phyloP scores from a whole-genome alignment of 2,888 invertebrate genomes.

The Nowickia ferox region DNA sequence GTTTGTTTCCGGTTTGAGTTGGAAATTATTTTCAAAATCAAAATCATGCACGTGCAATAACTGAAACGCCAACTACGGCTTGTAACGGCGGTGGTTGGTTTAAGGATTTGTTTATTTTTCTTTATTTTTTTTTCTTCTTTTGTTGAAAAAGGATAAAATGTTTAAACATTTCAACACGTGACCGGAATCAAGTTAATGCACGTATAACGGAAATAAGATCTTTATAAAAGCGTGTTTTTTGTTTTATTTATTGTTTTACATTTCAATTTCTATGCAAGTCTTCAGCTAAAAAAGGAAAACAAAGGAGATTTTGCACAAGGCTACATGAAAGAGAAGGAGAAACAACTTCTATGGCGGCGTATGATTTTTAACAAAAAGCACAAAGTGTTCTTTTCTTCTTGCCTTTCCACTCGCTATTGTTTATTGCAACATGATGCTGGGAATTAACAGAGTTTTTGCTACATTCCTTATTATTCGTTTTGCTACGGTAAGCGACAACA shows the following conservation, averaged over 20 bases:
- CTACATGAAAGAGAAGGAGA: neutral
- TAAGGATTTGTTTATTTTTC: slow-evolving; percentile 1
- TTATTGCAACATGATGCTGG: slow-evolving; percentile 69
- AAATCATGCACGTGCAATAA: slow-evolving; percentile 67
- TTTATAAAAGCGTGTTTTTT: slow-evolving; percentile 13
- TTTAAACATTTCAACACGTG: slow-evolving; percentile 72
- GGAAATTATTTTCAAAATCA: slow-evolving; percentile 52
- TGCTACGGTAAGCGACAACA: slow-evolving; percentile 13
- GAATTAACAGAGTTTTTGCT: slow-evolving; percentile 65
- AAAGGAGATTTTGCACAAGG: slow-evolving; percentile 20
- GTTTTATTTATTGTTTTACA: slow-evolving; percentile 1
- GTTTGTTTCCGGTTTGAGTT: slow-evolving; percentile 68
- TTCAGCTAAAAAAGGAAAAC: slow-evolving; percentile 1
- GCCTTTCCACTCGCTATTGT: slow-evolving; percentile 21
- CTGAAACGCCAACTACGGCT: slow-evolving; percentile 52
- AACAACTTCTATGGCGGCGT: slow-evolving; percentile 17
- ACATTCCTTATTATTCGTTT: slow-evolving; percentile 41
- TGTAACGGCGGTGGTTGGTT: slow-evolving; percentile 56
- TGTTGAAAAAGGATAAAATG: slow-evolving; percentile 46
- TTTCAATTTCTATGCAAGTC: neutral
- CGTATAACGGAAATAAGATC: slow-evolving; percentile 63
- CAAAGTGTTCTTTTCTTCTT: slow-evolving; percentile 38
- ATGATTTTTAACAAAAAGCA: slow-evolving; percentile 67
- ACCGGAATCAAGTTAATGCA: slow-evolving; percentile 75
- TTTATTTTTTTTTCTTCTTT: neutral